Evolutionary conservation across 2,888 invertebrate species (phyloP), one percentile per base, ranked within the genome.

Genomic region (Mystacides longicornis): DNA sequence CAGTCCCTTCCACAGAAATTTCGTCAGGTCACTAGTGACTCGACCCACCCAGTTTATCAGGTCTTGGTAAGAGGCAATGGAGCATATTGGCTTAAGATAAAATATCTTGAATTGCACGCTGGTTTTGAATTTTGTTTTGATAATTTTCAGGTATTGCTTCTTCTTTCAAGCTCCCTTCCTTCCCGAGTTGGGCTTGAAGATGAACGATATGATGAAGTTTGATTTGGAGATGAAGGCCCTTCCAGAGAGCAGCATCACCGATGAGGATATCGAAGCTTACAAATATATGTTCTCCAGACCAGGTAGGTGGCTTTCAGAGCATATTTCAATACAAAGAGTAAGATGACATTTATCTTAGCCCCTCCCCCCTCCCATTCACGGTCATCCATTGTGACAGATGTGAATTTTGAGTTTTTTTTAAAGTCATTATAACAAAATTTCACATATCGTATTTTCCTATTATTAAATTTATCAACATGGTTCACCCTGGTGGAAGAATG

Each of bases 221-320:
- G 68, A 76, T n/a, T 55, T 62, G 14, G 48, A 48, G 16, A 48
- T 48, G 22, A 48, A 7, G 18, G 14, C 37, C 3, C 16, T 16
- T 14, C 4, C 14, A 14, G 14, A 3, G 14, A n/a, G n/a, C 14
- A 27, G 43, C 18, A 45, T 45, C 0, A 71, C 71, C 7, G 64
- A 67, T 14, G 68, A 79, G 48, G 80, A 81, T 51, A 62, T 81
- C 1, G 80, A 81, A 63, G 80, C 78, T 51, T 81, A 75, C 67
- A 81, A 81, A 63, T 82, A 78, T 63, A 77, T 77, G 67, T 81
- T 78, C 63, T 71, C 77, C 42, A 78, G 78, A 65, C 74, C 74
- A 64, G 71, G 81, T 81, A 66, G 71, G 72, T 70, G 21, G 7
- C 31, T 31, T 31, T 31, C 14, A 7, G 31, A n/a, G n/a, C n/a